A percentile compares a stretch with the other conserved stretches of the same genome.
Conservation (phyloP, 2,797 vertebrate species). For the Champsocephalus gunnari region DNA sequence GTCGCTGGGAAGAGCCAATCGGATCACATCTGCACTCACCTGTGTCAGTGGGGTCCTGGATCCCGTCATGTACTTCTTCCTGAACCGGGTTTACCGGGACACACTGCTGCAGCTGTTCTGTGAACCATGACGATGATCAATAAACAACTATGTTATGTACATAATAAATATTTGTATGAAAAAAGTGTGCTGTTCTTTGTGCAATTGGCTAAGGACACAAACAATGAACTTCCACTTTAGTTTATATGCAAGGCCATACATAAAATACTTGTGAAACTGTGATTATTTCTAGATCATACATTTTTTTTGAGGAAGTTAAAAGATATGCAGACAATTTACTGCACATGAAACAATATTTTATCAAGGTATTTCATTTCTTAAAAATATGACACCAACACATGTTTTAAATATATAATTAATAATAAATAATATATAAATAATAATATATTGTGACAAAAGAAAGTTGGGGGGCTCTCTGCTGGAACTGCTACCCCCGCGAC, state of each 20-base stretch:
- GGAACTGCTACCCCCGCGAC: too few relatives aligned
- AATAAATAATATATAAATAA: too few relatives aligned
- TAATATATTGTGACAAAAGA: too few relatives aligned
- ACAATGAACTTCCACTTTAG: not conserved
- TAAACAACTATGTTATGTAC: not conserved
- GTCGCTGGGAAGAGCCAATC: conserved; percentile 69
- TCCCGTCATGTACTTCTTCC: conserved; percentile 85
- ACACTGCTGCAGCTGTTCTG: conserved; percentile 70
- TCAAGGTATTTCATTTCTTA: not conserved
- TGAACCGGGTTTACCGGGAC: conserved; percentile 73
- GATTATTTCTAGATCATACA: not conserved
- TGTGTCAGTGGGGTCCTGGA: conserved; percentile 81
- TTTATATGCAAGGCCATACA: not conserved
- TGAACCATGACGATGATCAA: conserved; percentile 33
- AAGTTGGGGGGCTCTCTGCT: too few relatives aligned
- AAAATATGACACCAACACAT: not conserved
- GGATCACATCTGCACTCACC: conserved; percentile 82
- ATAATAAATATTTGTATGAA: conserved; percentile 1
- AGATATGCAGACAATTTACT: not conserved
- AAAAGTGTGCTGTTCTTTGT: not conserved
- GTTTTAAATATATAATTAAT: too few relatives aligned
- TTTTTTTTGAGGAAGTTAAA: not conserved
- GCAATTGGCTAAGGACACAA: not conserved
- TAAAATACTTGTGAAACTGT: not conserved
- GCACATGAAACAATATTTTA: not conserved